A percentile compares a stretch with the other conserved stretches of the same genome.
These are phyloP conservation scores for Ectropis crepuscularia DNA, from an alignment of 2,888 invertebrate genomes.

Conservation along the genomic window DNA sequence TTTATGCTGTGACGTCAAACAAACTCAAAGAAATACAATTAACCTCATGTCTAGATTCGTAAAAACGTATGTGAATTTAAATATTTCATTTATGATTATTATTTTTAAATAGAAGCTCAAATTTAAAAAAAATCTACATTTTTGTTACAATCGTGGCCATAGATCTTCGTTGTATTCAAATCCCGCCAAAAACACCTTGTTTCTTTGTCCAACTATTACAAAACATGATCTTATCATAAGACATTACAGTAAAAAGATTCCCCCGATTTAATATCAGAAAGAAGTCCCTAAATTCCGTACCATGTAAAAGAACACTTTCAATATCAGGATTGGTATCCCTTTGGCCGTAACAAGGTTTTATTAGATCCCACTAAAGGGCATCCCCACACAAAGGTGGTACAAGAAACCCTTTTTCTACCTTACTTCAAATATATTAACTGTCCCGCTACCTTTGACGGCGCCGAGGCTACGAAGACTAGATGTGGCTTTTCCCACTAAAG, in stretches of 20 bases:
- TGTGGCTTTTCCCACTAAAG: conserved; percentile 25
- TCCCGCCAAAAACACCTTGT: too few relatives aligned
- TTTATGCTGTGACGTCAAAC: too few relatives aligned
- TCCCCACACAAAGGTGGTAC: conserved; percentile 82
- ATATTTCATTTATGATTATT: too few relatives aligned
- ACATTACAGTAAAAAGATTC: conserved; percentile 74
- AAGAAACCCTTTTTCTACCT: conserved; percentile 84
- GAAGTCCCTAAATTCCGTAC: conserved; percentile 84
- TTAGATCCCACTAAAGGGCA: conserved; percentile 85
- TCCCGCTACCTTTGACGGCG: conserved; percentile 70
- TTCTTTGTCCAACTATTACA: conserved; percentile 4
- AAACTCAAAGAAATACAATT: too few relatives aligned
- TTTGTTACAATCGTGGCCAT: too few relatives aligned
- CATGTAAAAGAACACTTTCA: conserved; percentile 85
- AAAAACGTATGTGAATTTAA: too few relatives aligned
- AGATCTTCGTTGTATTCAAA: too few relatives aligned
- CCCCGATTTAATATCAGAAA: conserved; percentile 80
- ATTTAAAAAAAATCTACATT: too few relatives aligned
- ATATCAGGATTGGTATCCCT: conserved; percentile 84
- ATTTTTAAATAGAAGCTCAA: too few relatives aligned
- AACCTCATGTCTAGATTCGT: too few relatives aligned
- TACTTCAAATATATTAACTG: conserved; percentile 85
- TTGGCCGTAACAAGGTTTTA: conserved; percentile 85
- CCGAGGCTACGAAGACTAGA: conserved; percentile 49
- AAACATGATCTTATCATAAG: conserved; percentile 28